Conservation (phyloP, 2,113 vertebrate genomes). For the Eupsittula cactorum region DNA sequence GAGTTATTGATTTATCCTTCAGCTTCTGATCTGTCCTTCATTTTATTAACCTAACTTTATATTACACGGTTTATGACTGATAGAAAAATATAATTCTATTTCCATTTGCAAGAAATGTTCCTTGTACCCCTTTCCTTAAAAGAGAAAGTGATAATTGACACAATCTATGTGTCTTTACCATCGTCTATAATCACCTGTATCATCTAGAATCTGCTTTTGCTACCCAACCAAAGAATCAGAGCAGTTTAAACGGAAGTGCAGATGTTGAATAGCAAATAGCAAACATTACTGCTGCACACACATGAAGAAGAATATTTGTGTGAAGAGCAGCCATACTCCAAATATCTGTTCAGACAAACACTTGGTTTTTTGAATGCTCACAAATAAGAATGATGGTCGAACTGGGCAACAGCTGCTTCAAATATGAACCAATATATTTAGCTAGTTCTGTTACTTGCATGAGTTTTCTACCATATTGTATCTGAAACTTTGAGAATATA, state of each 20-base stretch:
- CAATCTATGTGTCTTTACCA: neutral
- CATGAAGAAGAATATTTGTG: neutral
- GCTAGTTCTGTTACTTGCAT: neutral
- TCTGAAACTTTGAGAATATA: neutral
- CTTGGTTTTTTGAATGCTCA: neutral
- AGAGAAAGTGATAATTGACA: neutral
- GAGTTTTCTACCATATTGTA: neutral
- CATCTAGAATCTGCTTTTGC: neutral
- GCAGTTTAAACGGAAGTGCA: neutral
- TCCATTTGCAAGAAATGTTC: neutral
- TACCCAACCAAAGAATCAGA: neutral
- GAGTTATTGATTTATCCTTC: conserved; percentile 46
- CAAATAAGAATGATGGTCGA: neutral
- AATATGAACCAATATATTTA: neutral
- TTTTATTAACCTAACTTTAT: conserved; percentile 45
- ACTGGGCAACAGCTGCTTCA: neutral
- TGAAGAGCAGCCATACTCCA: neutral
- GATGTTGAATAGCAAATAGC: neutral
- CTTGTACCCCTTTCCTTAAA: neutral
- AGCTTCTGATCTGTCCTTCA: conserved; percentile 24
- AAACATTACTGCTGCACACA: neutral
- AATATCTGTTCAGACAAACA: neutral
- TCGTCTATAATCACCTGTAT: neutral
- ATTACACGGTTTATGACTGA: neutral
- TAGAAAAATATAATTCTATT: conserved; percentile 36